Conservation (phyloP, 1,140 invertebrate genomes). For the Oreohelix idahoensis region DNA sequence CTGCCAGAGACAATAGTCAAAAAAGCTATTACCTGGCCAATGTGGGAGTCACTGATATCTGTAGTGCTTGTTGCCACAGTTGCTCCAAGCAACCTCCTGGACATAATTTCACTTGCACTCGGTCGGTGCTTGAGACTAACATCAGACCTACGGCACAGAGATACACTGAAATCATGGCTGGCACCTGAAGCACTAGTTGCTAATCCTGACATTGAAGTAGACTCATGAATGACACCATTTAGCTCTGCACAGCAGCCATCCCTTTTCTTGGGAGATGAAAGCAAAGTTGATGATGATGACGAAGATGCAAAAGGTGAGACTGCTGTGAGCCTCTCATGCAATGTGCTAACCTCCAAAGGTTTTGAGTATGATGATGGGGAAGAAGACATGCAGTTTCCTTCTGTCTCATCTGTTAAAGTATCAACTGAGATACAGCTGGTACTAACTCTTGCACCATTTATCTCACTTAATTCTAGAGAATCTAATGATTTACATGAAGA, state of each 20-base stretch:
- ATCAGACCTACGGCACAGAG: neutral
- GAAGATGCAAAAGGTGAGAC: too few species aligned
- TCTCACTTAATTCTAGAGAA: neutral
- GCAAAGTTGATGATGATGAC: neutral
- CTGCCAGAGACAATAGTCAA: too few species aligned
- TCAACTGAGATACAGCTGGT: neutral
- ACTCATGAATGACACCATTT: neutral
- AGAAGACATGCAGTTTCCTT: neutral
- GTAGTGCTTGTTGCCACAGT: slow-evolving; percentile 72
- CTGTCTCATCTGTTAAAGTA: neutral
- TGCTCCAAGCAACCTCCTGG: slow-evolving; percentile 35
- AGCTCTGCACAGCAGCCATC: neutral
- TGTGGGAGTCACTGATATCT: slow-evolving; percentile 69
- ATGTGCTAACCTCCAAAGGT: neutral
- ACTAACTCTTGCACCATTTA: neutral
- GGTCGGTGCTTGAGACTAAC: neutral
- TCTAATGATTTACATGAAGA: neutral
- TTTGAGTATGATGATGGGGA: neutral
- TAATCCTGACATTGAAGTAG: neutral
- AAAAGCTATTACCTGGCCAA: slow-evolving; percentile 48
- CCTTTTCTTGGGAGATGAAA: neutral
- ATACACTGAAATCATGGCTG: slow-evolving; percentile 12
- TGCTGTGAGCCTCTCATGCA: neutral
- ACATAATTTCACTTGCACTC: neutral
- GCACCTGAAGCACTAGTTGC: slow-evolving; percentile 7